phyloP scores from a whole-genome alignment of 1,140 invertebrate genomes.

The Batillaria attramentaria region DNA sequence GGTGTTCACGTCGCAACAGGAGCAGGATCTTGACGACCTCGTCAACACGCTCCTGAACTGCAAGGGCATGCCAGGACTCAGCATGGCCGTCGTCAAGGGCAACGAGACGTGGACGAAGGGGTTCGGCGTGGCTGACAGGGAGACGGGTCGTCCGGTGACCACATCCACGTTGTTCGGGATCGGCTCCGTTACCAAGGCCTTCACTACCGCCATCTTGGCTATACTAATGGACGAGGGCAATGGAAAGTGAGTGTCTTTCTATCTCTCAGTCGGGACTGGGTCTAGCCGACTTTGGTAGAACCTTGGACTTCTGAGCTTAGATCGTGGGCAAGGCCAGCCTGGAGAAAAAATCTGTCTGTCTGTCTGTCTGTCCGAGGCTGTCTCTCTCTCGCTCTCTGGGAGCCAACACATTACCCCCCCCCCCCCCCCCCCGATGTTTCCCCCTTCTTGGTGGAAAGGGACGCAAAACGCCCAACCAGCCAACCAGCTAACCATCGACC shows the following conservation, averaged over 20 bases:
- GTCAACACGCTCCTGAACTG: constrained; percentile 14
- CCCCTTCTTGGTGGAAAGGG: no score
- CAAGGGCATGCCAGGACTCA: constrained; percentile 32
- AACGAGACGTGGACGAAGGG: constrained; percentile 38
- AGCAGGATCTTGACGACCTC: constrained; percentile 6
- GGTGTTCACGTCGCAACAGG: constrained; percentile 13
- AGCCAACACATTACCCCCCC: no score
- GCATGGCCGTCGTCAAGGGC: constrained; percentile 40
- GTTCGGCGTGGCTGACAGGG: constrained; percentile 36
- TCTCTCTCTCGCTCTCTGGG: no score
- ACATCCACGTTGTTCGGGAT: constrained; percentile 37
- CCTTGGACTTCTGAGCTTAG: no score
- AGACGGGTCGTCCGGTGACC: constrained; percentile 14
- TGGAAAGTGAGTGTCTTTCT: not conserved
- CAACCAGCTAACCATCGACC: no score
- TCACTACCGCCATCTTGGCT: constrained; percentile 39
- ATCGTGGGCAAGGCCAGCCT: no score
- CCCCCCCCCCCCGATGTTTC: no score
- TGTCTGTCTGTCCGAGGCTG: no score
- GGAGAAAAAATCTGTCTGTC: no score
- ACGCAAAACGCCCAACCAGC: no score
- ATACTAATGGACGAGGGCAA: constrained; percentile 27
- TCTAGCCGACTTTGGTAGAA: no score
- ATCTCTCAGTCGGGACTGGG: no score
- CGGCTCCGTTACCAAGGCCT: constrained; percentile 42